Evolutionary conservation across 2,797 vertebrate genomes (phyloP).

Genomic region (Anguilla pacifica): DNA sequence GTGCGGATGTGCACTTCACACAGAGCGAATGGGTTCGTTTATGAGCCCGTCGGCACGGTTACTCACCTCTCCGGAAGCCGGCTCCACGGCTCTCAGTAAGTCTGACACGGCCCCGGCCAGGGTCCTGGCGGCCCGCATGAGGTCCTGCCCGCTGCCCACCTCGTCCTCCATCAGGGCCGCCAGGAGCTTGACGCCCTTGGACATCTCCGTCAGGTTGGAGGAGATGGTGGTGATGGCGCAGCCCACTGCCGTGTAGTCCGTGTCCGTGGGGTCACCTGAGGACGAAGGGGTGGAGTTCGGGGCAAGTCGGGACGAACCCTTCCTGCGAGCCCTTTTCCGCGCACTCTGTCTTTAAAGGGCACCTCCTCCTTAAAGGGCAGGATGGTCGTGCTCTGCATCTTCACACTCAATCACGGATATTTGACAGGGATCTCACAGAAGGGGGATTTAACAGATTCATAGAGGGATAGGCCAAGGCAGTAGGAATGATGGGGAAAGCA

Average conservation of each 20-base stretch:
- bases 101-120: conserved; percentile 93
- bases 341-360: neutral
- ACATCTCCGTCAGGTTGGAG: conserved; percentile 99
- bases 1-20: neutral
- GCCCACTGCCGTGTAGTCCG: conserved; percentile 95
- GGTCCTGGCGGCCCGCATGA: conserved; percentile 91
- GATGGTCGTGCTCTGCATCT: neutral
- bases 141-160: conserved; percentile 92
- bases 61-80: conserved; percentile 88
- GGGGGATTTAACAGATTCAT: neutral
- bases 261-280: conserved; percentile 92
- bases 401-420: neutral
- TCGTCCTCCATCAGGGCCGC: conserved; percentile 96
- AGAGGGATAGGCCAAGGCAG: neutral
- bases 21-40: neutral
- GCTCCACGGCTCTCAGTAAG: conserved; percentile 92
- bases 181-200: conserved; percentile 93
- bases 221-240: conserved; percentile 98
- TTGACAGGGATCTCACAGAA: neutral
- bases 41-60: neutral
- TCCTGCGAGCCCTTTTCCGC: neutral
- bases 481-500: conserved; percentile 23
- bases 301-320: neutral
- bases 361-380: neutral
- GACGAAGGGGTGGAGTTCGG: conserved; percentile 8